These are phyloP conservation scores for Scarus forsteni DNA, from an alignment of 2,797 vertebrate genomes.

Conservation along the genomic window DNA sequence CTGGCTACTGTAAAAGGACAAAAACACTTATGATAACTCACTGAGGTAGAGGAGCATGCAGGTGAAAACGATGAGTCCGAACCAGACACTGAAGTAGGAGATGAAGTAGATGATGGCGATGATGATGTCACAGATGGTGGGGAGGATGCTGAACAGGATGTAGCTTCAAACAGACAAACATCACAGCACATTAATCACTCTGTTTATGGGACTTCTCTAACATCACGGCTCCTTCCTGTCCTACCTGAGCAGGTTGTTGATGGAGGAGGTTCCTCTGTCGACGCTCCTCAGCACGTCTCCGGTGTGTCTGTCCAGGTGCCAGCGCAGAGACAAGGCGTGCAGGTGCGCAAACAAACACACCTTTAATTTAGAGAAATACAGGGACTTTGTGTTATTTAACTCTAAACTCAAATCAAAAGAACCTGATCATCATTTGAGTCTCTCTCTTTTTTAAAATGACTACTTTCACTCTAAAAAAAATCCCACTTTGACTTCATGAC, in stretches of 20 bases:
- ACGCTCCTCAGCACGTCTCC: conserved; percentile 92
- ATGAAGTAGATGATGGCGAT: conserved; percentile 93
- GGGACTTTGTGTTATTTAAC: neutral
- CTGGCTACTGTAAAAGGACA: too few relatives aligned
- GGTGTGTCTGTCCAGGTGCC: conserved; percentile 91
- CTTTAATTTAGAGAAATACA: conserved; percentile 66
- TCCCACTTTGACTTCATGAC: too few relatives aligned
- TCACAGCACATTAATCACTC: neutral
- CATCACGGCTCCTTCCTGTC: neutral
- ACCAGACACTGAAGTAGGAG: conserved; percentile 92
- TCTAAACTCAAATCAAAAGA: too few relatives aligned
- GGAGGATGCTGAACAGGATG: conserved; percentile 91
- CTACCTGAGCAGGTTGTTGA: conserved; percentile 91
- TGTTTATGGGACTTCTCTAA: neutral
- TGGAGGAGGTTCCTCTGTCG: conserved; percentile 91
- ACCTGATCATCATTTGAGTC: too few relatives aligned
- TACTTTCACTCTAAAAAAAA: too few relatives aligned
- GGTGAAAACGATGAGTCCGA: conserved; percentile 93
- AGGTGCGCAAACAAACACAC: conserved; percentile 90
- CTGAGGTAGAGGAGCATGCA: conserved; percentile 94
- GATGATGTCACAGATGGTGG: conserved; percentile 90
- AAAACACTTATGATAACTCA: conserved; percentile 72
- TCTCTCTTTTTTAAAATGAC: too few relatives aligned
- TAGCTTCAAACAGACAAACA: conserved; percentile 81
- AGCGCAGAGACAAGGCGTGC: conserved; percentile 89